Evolutionary conservation across 2,113 vertebrate species (phyloP).

Genomic region (Arvicanthis niloticus): DNA sequence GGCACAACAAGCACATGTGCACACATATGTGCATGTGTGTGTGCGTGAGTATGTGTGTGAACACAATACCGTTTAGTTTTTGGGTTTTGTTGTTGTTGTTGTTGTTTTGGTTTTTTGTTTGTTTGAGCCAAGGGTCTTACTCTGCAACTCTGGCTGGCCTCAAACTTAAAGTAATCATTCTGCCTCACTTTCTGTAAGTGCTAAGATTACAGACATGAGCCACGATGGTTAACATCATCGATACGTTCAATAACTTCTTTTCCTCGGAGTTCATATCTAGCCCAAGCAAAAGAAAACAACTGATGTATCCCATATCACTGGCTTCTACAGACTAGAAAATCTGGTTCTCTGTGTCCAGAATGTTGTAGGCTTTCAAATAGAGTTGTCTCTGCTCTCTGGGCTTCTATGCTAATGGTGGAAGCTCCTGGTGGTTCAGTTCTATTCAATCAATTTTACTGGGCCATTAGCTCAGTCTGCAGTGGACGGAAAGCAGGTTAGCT

Average conservation of each 20-base stretch:
- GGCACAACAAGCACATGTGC: background rate
- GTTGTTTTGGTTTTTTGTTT: background rate
- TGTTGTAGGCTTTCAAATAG: conserved; percentile 64
- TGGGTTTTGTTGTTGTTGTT: background rate
- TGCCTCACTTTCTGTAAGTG: background rate
- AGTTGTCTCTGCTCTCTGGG: conserved; percentile 69
- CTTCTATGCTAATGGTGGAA: conserved; percentile 65
- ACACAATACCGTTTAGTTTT: background rate
- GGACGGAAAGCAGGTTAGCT: conserved; percentile 73
- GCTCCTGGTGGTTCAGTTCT: conserved; percentile 64
- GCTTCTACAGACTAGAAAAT: conserved; percentile 6
- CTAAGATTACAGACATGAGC: background rate
- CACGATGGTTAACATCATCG: background rate
- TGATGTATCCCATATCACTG: background rate
- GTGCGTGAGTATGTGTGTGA: no score
- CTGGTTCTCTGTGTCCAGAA: conserved; percentile 8
- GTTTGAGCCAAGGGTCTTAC: background rate
- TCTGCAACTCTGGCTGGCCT: background rate
- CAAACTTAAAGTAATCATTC: background rate
- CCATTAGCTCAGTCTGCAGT: conserved; percentile 78
- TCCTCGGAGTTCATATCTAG: background rate
- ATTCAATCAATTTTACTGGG: conserved; percentile 73
- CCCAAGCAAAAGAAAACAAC: conserved; percentile 1
- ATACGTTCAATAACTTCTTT: background rate
- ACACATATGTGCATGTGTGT: background rate